Conservation (phyloP, 2,113 vertebrate genomes). For the Australoheros scitulus region DNA sequence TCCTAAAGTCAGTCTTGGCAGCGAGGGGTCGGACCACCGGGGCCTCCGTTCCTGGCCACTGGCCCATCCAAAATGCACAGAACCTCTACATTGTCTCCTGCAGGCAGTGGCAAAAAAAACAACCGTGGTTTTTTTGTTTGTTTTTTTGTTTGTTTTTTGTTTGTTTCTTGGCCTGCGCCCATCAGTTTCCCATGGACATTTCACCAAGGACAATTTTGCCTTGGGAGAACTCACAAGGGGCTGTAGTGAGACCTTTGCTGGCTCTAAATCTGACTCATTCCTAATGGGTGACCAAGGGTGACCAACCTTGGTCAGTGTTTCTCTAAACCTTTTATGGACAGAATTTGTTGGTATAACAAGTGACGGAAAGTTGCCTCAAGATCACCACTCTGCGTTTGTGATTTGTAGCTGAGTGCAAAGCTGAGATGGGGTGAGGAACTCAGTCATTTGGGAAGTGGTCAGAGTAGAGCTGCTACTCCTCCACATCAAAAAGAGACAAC, state of each 20-base stretch:
- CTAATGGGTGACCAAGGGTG: background rate
- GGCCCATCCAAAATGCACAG: background rate
- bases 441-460: too few relatives aligned
- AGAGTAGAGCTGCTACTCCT: too few relatives aligned
- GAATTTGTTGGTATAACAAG: too few relatives aligned
- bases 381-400: too few relatives aligned
- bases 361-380: too few relatives aligned
- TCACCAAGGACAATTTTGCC: background rate
- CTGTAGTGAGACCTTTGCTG: background rate
- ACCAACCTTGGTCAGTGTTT: background rate
- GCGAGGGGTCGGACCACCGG: background rate
- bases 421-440: too few relatives aligned
- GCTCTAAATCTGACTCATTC: background rate
- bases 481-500: too few relatives aligned
- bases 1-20: background rate
- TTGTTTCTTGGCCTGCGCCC: too few relatives aligned
- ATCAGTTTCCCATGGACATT: background rate
- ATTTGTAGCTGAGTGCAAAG: too few relatives aligned
- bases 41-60: background rate
- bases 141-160: too few relatives aligned
- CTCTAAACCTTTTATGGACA: too few relatives aligned
- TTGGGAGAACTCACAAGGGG: background rate
- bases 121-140: too few relatives aligned
- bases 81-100: background rate
- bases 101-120: background rate